Evolutionary conservation across 1,140 invertebrate genomes (phyloP).

Genomic region (Propsilocerus akamusi): DNA sequence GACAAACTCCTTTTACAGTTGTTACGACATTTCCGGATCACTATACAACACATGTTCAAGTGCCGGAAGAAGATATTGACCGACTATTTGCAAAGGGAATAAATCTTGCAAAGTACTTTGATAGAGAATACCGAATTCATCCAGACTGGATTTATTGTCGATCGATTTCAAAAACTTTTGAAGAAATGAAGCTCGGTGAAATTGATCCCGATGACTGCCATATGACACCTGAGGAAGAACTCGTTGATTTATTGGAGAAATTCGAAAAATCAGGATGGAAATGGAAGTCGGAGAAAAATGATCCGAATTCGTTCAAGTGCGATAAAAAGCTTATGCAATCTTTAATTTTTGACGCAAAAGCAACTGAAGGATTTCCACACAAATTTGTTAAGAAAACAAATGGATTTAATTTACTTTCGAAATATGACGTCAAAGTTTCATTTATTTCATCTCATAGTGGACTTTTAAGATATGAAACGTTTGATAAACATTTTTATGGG

Average conservation of each 20-base stretch:
- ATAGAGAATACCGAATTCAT: background rate
- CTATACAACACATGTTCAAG: background rate
- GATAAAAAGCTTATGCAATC: background rate
- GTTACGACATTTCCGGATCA: constrained; percentile 42
- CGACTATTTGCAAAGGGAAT: background rate
- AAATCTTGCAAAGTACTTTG: background rate
- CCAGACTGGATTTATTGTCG: background rate
- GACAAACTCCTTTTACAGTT: constrained; percentile 50
- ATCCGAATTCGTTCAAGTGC: background rate
- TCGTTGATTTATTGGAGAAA: background rate
- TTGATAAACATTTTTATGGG: background rate
- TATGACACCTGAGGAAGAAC: background rate
- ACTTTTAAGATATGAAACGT: background rate
- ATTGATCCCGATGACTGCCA: background rate
- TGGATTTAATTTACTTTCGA: background rate
- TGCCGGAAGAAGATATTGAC: background rate
- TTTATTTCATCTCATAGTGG: background rate
- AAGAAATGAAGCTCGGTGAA: background rate
- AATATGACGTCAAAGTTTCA: background rate
- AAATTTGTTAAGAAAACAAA: background rate
- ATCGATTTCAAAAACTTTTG: background rate
- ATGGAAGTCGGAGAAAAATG: background rate
- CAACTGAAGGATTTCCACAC: background rate
- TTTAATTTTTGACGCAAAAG: background rate
- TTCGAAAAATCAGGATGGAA: background rate